Conservation (phyloP, 2,888 invertebrate species). For the Eupithecia insigniata region DNA sequence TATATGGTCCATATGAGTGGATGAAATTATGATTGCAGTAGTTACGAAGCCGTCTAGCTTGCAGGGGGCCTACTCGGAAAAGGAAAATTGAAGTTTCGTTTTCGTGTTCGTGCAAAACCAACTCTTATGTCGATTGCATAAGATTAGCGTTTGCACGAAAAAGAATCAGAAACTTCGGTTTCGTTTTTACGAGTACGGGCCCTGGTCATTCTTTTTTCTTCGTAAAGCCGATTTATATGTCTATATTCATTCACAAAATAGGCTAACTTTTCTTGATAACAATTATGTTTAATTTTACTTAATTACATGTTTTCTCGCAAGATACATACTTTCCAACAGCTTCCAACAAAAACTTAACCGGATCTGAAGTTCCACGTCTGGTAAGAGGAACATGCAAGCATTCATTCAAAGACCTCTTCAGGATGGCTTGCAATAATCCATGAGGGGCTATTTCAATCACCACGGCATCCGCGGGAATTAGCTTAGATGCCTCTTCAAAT, state of each 20-base stretch:
- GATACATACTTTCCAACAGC: constrained; percentile 84
- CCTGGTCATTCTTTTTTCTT: too few species aligned
- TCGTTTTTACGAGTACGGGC: too few species aligned
- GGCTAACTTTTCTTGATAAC: not conserved
- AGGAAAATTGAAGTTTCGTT: too few species aligned
- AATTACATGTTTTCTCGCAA: not conserved
- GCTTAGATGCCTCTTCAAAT: constrained; percentile 89
- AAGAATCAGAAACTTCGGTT: too few species aligned
- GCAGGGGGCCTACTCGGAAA: too few species aligned
- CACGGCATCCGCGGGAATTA: constrained; percentile 90
- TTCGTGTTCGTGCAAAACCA: too few species aligned
- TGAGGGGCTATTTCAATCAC: constrained; percentile 94
- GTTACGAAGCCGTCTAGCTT: not conserved
- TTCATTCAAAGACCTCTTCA: constrained; percentile 87
- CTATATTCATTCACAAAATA: not conserved
- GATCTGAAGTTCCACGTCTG: constrained; percentile 80
- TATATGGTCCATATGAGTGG: not conserved
- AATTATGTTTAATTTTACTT: not conserved
- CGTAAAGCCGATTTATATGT: too few species aligned
- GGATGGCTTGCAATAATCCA: constrained; percentile 91
- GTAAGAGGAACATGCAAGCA: constrained; percentile 88
- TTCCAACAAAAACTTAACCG: constrained; percentile 79
- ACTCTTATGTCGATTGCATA: too few species aligned
- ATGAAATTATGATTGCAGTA: not conserved
- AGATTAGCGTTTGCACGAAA: too few species aligned